Evolutionary conservation across 2,888 invertebrate genomes (phyloP).

Genomic region (Agrenia bidenticulata): DNA sequence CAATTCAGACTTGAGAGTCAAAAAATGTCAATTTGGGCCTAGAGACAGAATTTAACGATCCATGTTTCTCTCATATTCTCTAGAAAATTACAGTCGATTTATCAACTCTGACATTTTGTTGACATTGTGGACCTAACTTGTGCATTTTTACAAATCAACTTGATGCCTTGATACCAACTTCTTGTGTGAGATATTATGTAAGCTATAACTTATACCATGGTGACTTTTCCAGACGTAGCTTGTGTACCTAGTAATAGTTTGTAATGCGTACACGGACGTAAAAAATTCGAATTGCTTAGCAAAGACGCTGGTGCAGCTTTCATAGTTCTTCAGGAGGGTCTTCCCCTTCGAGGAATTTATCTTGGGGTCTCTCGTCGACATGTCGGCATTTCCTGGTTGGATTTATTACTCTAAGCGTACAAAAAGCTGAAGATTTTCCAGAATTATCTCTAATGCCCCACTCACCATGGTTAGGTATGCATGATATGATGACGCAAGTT

Average conservation of each 20-base stretch:
- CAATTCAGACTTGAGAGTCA: background rate
- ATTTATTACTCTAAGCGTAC: slow-evolving; percentile 3
- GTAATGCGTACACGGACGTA: too few relatives aligned
- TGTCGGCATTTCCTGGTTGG: background rate
- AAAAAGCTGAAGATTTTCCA: background rate
- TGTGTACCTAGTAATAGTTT: too few relatives aligned
- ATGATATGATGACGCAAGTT: too few relatives aligned
- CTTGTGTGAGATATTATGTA: too few relatives aligned
- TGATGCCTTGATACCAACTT: too few relatives aligned
- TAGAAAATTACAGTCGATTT: slow-evolving; percentile 32
- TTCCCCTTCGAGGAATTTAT: slow-evolving; percentile 1
- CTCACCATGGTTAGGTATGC: too few relatives aligned
- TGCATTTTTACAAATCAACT: slow-evolving; percentile 17
- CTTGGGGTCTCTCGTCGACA: background rate
- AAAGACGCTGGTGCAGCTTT: too few relatives aligned
- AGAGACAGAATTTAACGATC: background rate
- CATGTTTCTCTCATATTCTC: slow-evolving; percentile 11
- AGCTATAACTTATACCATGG: too few relatives aligned
- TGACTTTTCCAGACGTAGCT: too few relatives aligned
- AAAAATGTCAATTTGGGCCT: slow-evolving; percentile 3
- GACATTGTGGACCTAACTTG: slow-evolving; percentile 17
- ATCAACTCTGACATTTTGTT: slow-evolving; percentile 39
- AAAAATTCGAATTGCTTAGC: too few relatives aligned
- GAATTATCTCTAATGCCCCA: background rate
- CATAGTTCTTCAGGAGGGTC: too few relatives aligned